Evolutionary conservation across 1,140 invertebrate species (phyloP).

Genomic region (Heliconius melpomene): DNA sequence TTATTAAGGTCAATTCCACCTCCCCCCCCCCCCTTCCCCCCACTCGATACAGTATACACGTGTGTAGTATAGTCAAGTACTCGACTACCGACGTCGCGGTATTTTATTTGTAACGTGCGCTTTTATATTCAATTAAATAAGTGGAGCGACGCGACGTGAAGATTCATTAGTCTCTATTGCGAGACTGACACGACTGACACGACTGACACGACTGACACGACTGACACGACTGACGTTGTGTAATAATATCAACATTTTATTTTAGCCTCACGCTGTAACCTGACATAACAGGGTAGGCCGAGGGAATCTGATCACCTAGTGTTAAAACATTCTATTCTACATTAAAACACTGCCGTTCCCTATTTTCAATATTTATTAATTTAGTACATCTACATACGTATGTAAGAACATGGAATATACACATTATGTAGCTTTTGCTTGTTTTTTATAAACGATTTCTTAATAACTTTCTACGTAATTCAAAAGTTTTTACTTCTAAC

Average conservation of each 20-base stretch:
- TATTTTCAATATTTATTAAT: too few relatives aligned
- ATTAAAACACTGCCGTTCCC: too few relatives aligned
- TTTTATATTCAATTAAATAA: slow-evolving; percentile 12
- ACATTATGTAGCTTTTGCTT: too few relatives aligned
- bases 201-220: background rate
- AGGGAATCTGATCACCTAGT: too few relatives aligned
- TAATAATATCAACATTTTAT: background rate
- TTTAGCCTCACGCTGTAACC: background rate
- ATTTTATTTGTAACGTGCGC: background rate
- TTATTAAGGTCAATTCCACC: background rate
- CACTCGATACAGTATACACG: background rate
- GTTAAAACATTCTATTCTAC: too few relatives aligned
- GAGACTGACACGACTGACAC: background rate
- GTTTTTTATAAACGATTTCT: too few relatives aligned
- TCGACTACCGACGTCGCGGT: background rate
- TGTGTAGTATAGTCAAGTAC: background rate
- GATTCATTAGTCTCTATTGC: background rate
- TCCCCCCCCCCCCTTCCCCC: background rate
- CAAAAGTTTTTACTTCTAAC: too few relatives aligned
- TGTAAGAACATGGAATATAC: too few relatives aligned
- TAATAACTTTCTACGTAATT: too few relatives aligned
- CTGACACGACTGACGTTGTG: background rate
- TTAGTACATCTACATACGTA: too few relatives aligned
- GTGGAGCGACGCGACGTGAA: background rate
- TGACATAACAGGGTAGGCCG: too few relatives aligned